Base-by-base conservation (phyloP, 2,113 vertebrate genomes). In the Octodon degus region DNA sequence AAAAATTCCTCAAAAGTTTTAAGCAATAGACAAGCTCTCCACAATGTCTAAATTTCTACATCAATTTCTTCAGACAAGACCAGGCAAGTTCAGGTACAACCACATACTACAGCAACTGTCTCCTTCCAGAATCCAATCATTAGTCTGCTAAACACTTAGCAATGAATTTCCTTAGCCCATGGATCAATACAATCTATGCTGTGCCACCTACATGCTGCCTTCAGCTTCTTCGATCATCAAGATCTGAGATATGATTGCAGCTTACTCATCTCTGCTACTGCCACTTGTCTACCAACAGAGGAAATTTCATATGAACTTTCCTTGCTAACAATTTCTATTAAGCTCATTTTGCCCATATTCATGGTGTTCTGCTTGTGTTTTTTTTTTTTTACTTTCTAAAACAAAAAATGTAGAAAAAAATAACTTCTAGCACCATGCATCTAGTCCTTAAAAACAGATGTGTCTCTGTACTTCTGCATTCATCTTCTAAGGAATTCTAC, bases 1-100 rank as follows among this genome's bases (percentile, higher is more conserved):
- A 96, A 96, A 85, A 83, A 95, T 72, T 20, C 50, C 80, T 86
- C 86, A 90, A 70, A 95, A 72, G 27, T 93, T 93, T 91, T 83
- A 40, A 37, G 47, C 37, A 72, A 40, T 43, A 40, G 37, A 74
- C 72, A n/a, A 7, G 70, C 37, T 74, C 37, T 43, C 37, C 72
- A 43, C 40, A 76, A 43, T 43, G 67, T n/a, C 67, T 70, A 37
- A 43, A 43, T 76, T 74, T 40, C 20, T 74, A 74, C 20, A 25
- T 76, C 11, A 76, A 76, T 76, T 43, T 76, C 72, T 76, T 27
- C 37, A 70, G 14, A 70, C 67, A 94, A 77, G 67, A 91, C 76
- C 30, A 86, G 55, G 25, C 60, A 82, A 88, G 37, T 76, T 76
- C 11, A 76, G 22, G 72, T 24, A 43, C 7, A 5, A 40, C 4